Conservation (phyloP, 2,888 invertebrate species). For the Agrochola lota region DNA sequence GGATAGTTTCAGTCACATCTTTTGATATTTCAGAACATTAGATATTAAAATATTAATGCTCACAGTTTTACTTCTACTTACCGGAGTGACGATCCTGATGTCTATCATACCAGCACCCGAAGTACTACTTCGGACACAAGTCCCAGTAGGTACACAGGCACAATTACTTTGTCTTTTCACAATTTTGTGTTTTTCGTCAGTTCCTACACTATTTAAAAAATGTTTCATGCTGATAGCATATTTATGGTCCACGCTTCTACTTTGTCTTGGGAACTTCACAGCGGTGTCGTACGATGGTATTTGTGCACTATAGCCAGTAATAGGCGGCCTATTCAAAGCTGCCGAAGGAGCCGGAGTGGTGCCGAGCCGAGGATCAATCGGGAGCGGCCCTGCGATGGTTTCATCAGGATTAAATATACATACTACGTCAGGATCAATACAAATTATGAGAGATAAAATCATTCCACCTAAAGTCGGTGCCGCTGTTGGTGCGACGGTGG, state of each 20-base stretch:
- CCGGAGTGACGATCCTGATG: conserved; percentile 91
- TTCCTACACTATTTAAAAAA: conserved; percentile 54
- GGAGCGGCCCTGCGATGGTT: conserved; percentile 82
- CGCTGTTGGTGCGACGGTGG: conserved; percentile 61
- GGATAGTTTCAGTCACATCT: conserved; percentile 31
- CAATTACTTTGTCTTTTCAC: conserved; percentile 84
- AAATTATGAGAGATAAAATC: conserved; percentile 82
- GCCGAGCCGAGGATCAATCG: conserved; percentile 87
- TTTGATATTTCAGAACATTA: conserved; percentile 14
- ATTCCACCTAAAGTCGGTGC: conserved; percentile 76
- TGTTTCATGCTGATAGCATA: conserved; percentile 58
- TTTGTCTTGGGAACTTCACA: conserved; percentile 85
- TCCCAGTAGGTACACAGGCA: conserved; percentile 82
- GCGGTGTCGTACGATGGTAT: conserved; percentile 78
- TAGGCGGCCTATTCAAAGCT: conserved; percentile 77
- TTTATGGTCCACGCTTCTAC: conserved; percentile 70
- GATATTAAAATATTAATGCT: not conserved
- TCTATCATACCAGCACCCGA: conserved; percentile 91
- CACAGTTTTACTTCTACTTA: conserved; percentile 74
- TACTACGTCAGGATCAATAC: conserved; percentile 84
- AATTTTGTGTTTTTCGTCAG: conserved; percentile 72
- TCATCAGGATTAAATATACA: conserved; percentile 87
- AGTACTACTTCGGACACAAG: conserved; percentile 77
- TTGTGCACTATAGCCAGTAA: conserved; percentile 81
- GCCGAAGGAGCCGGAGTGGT: conserved; percentile 82